phyloP scores from a whole-genome alignment of 2,113 vertebrate species.

The Phocoena sinus region DNA sequence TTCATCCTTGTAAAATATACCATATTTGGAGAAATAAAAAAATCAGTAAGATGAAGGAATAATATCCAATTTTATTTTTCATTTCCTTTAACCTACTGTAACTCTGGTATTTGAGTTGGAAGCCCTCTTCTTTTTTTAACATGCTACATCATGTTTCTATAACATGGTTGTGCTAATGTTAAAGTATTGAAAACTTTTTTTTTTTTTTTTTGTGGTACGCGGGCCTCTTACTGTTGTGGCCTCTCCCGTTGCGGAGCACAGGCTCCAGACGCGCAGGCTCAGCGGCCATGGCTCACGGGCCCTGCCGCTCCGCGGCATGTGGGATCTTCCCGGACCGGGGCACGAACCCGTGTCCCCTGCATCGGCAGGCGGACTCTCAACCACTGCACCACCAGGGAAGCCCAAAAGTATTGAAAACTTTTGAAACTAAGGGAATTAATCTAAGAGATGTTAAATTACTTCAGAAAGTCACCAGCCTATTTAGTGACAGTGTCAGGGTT shows the following conservation, averaged over 20 bases:
- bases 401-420: neutral
- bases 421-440: neutral
- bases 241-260: too few species aligned
- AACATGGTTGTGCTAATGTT: neutral
- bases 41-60: neutral
- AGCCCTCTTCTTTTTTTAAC: neutral
- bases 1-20: neutral
- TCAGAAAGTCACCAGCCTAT: neutral
- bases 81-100: neutral
- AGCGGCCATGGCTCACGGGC: too few species aligned
- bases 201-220: too few species aligned
- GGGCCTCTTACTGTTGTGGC: too few species aligned
- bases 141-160: neutral
- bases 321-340: too few species aligned
- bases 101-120: neutral
- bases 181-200: neutral
- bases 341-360: too few species aligned
- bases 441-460: neutral
- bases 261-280: too few species aligned
- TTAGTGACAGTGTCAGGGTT: neutral
- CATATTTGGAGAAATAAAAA: neutral
- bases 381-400: too few species aligned
- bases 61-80: neutral
- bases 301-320: too few species aligned
- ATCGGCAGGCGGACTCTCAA: too few species aligned